Conservation (phyloP, 2,797 vertebrate genomes). For the Platalea minor region DNA sequence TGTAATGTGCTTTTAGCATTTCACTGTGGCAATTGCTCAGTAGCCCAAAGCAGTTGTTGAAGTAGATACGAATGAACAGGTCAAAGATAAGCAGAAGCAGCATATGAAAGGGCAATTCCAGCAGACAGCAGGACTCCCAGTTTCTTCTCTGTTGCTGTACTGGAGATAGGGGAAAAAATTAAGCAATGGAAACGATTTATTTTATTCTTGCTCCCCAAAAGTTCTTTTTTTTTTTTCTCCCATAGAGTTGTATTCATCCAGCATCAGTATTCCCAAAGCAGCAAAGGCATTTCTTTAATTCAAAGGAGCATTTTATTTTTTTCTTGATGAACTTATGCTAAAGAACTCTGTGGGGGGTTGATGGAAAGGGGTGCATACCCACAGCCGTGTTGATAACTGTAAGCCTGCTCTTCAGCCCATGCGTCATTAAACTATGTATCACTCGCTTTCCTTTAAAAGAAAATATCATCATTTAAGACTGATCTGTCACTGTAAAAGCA, state of each 20-base stretch:
- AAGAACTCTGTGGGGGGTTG: neutral
- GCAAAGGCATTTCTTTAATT: neutral
- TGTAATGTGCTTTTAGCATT: neutral
- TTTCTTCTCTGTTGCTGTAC: neutral
- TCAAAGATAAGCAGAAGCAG: neutral
- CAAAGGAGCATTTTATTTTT: neutral
- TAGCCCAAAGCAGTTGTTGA: neutral
- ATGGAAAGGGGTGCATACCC: neutral
- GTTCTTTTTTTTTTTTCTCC: neutral
- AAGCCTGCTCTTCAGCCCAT: neutral
- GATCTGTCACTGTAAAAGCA: neutral
- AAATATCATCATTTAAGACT: neutral
- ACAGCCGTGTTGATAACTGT: neutral
- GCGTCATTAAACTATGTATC: neutral
- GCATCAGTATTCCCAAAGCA: neutral
- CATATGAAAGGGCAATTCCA: neutral
- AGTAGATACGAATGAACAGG: neutral
- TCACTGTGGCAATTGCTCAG: neutral
- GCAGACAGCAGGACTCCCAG: neutral
- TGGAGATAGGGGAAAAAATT: neutral
- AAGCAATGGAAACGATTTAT: neutral
- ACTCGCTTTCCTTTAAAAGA: neutral
- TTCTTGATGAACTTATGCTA: neutral
- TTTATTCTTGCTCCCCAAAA: neutral
- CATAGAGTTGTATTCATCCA: neutral